Percentiles rank a stretch among this genome's conserved stretches.
phyloP scores from a whole-genome alignment of 2,797 vertebrate species.

The Intellagama lesueurii region DNA sequence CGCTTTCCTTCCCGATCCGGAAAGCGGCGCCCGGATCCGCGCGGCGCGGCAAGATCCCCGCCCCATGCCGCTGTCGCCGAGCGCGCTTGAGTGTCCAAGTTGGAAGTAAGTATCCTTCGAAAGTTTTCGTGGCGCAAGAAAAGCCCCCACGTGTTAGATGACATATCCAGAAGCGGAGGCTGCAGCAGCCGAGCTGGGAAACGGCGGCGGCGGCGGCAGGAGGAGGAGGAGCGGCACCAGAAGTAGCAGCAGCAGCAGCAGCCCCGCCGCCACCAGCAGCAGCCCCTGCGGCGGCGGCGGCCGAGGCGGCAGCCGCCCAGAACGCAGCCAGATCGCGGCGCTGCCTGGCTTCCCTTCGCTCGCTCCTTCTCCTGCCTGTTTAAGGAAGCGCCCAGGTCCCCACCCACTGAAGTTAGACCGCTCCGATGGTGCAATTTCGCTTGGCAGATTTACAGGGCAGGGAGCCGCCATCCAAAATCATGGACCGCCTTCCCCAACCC shows the following conservation, averaged over 20 bases:
- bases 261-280: not conserved
- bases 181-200: not conserved
- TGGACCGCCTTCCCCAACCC: not conserved
- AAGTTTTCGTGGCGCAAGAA: slow-evolving; percentile 50
- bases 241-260: not conserved
- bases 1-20: slow-evolving; percentile 36
- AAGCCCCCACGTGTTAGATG: slow-evolving; percentile 61
- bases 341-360: slow-evolving; percentile 20
- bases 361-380: slow-evolving; percentile 56
- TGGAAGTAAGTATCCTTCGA: slow-evolving; percentile 54
- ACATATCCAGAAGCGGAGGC: slow-evolving; percentile 50
- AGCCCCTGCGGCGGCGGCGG: not conserved
- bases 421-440: slow-evolving; percentile 51
- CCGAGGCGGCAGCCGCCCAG: not conserved
- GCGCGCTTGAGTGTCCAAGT: slow-evolving; percentile 44
- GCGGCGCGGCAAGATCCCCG: not conserved
- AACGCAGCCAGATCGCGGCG: not conserved
- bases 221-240: not conserved
- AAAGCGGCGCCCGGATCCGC: slow-evolving; percentile 46
- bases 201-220: not conserved
- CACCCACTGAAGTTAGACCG: slow-evolving; percentile 63
- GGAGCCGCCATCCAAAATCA: not conserved
- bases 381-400: slow-evolving; percentile 72
- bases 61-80: slow-evolving; percentile 32
- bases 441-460: slow-evolving; percentile 29